phyloP scores from a whole-genome alignment of 2,888 invertebrate species.

The Rhagophthalmus giganteus region DNA sequence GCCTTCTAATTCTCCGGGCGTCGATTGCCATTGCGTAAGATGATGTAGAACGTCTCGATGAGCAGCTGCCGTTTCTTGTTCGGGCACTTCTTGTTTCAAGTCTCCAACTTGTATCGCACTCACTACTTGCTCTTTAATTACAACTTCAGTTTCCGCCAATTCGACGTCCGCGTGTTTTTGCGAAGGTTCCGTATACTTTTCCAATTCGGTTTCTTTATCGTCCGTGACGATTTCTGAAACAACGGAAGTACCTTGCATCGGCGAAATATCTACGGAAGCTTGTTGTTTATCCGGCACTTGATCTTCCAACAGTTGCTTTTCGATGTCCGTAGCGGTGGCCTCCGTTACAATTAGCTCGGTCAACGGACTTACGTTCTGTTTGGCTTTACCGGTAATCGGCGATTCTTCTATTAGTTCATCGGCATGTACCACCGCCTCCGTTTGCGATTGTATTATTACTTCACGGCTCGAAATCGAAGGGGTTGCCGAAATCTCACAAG shows the following conservation, averaged over 20 bases:
- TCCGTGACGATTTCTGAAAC: conserved; percentile 62
- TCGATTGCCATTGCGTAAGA: conserved; percentile 56
- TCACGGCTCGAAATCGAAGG: conserved; percentile 55
- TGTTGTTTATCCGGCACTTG: conserved; percentile 61
- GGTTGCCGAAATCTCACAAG: conserved; percentile 51
- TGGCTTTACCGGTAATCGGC: conserved; percentile 56
- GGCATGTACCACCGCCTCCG: conserved; percentile 54
- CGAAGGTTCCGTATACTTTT: conserved; percentile 49
- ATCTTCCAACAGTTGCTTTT: conserved; percentile 56
- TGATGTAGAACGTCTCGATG: conserved; percentile 56
- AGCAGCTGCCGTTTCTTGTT: conserved; percentile 53
- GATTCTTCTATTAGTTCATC: conserved; percentile 54
- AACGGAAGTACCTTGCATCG: conserved; percentile 64
- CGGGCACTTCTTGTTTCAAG: conserved; percentile 52
- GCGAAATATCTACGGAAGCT: conserved; percentile 59
- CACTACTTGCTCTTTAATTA: conserved; percentile 56
- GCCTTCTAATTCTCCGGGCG: conserved; percentile 60
- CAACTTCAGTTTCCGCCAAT: conserved; percentile 58
- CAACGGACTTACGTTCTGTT: conserved; percentile 55
- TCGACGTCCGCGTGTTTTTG: conserved; percentile 60
- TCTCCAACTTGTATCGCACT: conserved; percentile 56
- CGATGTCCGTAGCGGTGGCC: conserved; percentile 60
- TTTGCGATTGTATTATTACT: conserved; percentile 57
- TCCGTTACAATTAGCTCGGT: conserved; percentile 61
- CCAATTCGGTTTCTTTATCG: conserved; percentile 59